Evolutionary conservation across 2,888 invertebrate genomes (phyloP), one percentile per base, ranked within the genome.

Genomic region (Lepidocyrtinus sp.): DNA sequence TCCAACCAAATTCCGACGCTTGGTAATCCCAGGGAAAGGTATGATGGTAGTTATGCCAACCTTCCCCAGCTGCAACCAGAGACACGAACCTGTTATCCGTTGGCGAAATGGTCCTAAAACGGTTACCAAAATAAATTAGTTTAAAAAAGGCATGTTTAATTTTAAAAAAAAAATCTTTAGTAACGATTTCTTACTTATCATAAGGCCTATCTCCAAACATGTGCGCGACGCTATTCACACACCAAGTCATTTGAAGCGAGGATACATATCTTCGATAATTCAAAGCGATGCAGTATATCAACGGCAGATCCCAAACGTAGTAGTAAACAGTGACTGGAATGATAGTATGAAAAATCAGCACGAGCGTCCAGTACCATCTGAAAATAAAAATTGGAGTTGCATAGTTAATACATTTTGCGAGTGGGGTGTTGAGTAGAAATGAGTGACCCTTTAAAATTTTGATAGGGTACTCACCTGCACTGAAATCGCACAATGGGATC

Each of bases 41-140:
- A 88, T 96, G 96, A 87, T 96, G 96, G 88, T 95, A 96, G 90
- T 96, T 96, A 89, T 96, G 95, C 93, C 94, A 95, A 12, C 95
- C 96, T 88, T 95, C 94, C 21, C 94, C 94, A 63, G 92, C 90
- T 0, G 94, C 93, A 50, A 92, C 89, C 0, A 94, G 87, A 0
- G 95, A 92, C 0, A 96, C 96, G 0, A 90, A 89, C 84, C 91
- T 90, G 88, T 95, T 96, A 89, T 97, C 93, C 0, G 91, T 90
- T 0, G 97, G 96, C 88, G 92, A 94, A 87, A 97, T 94, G 88
- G 90, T 90, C 86, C 95, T 94, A 89, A 61, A 88, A 87, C 9
- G 61, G n/a, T n/a, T n/a, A n/a, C n/a, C n/a, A 25, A 46, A 12
- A 15, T 24, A 5, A 64, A 12, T 19, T 21, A 64, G 25, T 24